Conservation (phyloP, 2,113 vertebrate genomes). For the Corythoichthys intestinalis region DNA sequence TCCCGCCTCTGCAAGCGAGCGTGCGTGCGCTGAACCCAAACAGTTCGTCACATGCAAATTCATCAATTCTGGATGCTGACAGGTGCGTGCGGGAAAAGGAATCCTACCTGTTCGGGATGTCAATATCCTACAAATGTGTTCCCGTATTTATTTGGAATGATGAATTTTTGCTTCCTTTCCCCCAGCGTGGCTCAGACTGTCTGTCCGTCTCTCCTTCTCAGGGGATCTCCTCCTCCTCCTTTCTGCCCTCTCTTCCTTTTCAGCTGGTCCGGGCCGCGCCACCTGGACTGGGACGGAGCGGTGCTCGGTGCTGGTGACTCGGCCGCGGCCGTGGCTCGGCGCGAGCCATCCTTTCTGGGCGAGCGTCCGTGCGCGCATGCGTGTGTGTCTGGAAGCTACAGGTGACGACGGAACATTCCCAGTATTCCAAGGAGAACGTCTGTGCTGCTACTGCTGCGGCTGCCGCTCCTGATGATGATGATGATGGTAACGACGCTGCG, state of each 20-base stretch:
- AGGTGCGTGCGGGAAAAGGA: slow-evolving; percentile 34
- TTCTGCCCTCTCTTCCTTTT: slow-evolving; percentile 2
- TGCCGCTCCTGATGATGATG: neutral
- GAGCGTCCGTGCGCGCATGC: neutral
- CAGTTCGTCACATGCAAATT: slow-evolving; percentile 13
- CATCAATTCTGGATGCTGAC: slow-evolving; percentile 37
- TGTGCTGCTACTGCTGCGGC: neutral
- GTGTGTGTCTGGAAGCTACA: slow-evolving; percentile 16
- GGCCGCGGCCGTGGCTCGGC: slow-evolving; percentile 24
- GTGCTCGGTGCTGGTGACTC: slow-evolving; percentile 21
- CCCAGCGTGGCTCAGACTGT: slow-evolving; percentile 17
- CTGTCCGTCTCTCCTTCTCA: slow-evolving; percentile 38
- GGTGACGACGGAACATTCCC: slow-evolving; percentile 7
- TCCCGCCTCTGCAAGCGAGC: slow-evolving; percentile 20
- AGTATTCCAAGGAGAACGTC: neutral
- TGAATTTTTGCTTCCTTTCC: slow-evolving; percentile 1
- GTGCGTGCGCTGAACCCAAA: neutral
- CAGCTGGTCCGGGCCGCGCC: slow-evolving; percentile 49
- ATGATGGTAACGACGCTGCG: neutral
- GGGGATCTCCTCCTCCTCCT: slow-evolving; percentile 35
- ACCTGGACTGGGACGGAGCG: slow-evolving; percentile 34
- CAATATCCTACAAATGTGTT: slow-evolving; percentile 21
- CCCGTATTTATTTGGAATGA: neutral
- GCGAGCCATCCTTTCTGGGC: slow-evolving; percentile 30
- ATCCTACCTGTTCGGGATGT: slow-evolving; percentile 43